phyloP scores from a whole-genome alignment of 2,797 vertebrate species.

The Fundulus diaphanus region DNA sequence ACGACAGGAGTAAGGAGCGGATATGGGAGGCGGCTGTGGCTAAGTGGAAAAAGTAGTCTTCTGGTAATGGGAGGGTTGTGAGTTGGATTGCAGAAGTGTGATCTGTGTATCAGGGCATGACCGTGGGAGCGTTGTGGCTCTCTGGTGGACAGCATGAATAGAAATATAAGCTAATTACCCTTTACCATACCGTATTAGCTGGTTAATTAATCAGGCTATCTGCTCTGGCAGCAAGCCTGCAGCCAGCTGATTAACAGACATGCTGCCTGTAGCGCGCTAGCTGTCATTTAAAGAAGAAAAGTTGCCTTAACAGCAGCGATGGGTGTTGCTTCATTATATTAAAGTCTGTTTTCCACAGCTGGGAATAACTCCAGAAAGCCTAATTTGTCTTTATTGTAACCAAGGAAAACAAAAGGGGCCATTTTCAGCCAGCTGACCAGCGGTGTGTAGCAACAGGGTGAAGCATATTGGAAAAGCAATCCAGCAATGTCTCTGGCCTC shows the following conservation, averaged over 20 bases:
- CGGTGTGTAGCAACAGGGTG: too few species aligned
- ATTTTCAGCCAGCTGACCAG: too few species aligned
- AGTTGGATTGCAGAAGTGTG: background rate
- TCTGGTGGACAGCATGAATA: background rate
- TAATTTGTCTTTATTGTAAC: too few species aligned
- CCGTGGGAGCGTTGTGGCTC: background rate
- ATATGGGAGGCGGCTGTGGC: background rate
- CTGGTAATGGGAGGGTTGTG: too few species aligned
- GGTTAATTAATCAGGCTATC: constrained; percentile 3
- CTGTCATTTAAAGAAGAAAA: background rate
- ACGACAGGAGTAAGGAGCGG: background rate
- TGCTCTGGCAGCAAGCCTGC: background rate
- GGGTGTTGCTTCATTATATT: background rate
- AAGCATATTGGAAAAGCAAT: background rate
- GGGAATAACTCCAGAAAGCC: background rate
- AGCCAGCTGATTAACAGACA: background rate
- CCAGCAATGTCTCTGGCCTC: background rate
- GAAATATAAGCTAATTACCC: background rate
- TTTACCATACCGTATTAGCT: background rate
- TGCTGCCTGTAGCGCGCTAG: background rate
- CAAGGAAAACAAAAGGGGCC: too few species aligned
- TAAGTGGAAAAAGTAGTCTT: background rate
- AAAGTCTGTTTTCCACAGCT: background rate
- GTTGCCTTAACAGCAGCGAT: background rate
- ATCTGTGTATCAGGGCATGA: background rate